These are phyloP conservation scores for Sebastes matsubarae DNA, from an alignment of 2,797 vertebrate genomes.

Conservation along the genomic window DNA sequence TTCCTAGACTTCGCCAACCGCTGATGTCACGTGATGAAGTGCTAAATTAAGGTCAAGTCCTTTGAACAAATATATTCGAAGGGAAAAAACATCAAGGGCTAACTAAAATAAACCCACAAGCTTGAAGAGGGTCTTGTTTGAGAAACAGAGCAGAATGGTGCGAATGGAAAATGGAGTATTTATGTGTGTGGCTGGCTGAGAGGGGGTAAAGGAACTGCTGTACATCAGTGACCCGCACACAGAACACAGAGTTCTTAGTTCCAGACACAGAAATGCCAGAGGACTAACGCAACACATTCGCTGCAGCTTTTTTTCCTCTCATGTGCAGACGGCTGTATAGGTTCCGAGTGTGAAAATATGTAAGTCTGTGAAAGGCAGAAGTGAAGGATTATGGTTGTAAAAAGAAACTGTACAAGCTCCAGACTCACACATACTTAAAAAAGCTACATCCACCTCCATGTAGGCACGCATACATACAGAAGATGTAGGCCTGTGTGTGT, in stretches of 20 bases:
- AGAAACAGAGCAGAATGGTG: conserved; percentile 60
- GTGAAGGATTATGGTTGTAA: conserved; percentile 23
- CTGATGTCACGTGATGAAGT: conserved; percentile 60
- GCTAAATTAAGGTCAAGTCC: conserved; percentile 74
- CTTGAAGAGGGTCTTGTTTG: conserved; percentile 72
- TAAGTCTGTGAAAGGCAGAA: not conserved
- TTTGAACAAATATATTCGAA: conserved; percentile 74
- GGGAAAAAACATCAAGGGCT: conserved; percentile 59
- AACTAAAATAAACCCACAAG: conserved; percentile 72
- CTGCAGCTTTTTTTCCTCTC: conserved; percentile 41
- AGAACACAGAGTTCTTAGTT: conserved; percentile 79
- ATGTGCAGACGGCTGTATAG: conserved; percentile 17
- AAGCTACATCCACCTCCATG: conserved; percentile 25
- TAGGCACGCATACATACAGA: conserved; percentile 8
- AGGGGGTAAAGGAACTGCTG: conserved; percentile 49
- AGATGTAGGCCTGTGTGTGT: conserved; percentile 22
- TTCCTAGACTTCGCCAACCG: conserved; percentile 35
- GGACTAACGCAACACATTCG: conserved; percentile 53
- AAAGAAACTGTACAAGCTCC: conserved; percentile 10
- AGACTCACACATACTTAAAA: conserved; percentile 46
- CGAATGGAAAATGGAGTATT: conserved; percentile 74
- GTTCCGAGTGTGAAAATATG: conserved; percentile 17
- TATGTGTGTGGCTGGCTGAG: conserved; percentile 58
- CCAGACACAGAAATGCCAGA: conserved; percentile 54
- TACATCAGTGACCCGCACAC: conserved; percentile 54